Percentiles rank a stretch among this genome's conserved stretches.
Evolutionary conservation across 2,888 invertebrate species (phyloP).

Genomic region (Nebria salina): DNA sequence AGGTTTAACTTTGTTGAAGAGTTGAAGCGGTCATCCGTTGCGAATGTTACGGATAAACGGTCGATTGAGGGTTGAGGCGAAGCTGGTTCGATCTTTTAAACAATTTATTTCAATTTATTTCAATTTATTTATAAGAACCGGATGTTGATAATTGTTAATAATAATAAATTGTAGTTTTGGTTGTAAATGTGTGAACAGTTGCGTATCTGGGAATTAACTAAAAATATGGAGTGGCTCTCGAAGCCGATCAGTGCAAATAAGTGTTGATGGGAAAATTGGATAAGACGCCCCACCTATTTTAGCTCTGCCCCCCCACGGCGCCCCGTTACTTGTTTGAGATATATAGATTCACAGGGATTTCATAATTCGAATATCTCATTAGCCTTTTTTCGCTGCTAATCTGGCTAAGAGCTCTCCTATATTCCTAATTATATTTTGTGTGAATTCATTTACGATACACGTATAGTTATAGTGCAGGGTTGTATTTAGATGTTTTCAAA

Average conservation of each 20-base stretch:
- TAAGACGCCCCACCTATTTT: slow-evolving; percentile 10
- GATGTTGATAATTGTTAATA: too few relatives aligned
- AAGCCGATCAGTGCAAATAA: slow-evolving; percentile 8
- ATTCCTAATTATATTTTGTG: not conserved
- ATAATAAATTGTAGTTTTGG: not conserved
- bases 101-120: too few relatives aligned
- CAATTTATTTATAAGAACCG: too few relatives aligned
- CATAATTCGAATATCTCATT: not conserved
- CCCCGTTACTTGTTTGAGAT: not conserved
- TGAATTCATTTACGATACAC: not conserved
- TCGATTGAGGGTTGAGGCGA: slow-evolving; percentile 78
- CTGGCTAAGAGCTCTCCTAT: slow-evolving; percentile 5
- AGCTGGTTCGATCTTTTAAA: slow-evolving; percentile 65
- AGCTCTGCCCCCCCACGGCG: not conserved
- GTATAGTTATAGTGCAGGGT: not conserved
- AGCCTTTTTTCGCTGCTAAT: slow-evolving; percentile 9
- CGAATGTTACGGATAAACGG: slow-evolving; percentile 78
- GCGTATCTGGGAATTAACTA: not conserved
- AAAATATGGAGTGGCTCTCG: slow-evolving; percentile 6
- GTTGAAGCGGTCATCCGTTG: slow-evolving; percentile 67
- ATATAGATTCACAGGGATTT: slow-evolving; percentile 6
- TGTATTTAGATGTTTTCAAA: not conserved
- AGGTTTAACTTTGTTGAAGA: slow-evolving; percentile 51
- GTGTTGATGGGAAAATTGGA: slow-evolving; percentile 13
- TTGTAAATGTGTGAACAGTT: not conserved